These are phyloP conservation scores for Protobothrops flavoviridis DNA, from an alignment of 2,113 vertebrate species.

Conservation along the genomic window DNA sequence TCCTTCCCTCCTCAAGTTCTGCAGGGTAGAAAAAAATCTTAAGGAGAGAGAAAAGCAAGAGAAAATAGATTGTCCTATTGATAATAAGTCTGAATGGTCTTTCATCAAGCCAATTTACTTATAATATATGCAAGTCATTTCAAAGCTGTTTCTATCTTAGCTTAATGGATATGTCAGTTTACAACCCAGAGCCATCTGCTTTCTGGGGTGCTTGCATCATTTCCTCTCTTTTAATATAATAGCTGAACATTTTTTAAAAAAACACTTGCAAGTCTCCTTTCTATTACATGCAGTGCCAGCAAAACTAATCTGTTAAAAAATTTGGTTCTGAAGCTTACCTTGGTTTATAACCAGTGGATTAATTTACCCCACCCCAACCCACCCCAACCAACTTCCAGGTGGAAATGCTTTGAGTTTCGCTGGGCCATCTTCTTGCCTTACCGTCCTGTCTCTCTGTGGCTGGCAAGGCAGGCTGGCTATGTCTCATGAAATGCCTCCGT, in stretches of 20 bases:
- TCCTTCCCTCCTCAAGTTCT: neutral
- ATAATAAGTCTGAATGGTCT: neutral
- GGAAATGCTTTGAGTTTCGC: neutral
- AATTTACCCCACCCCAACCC: neutral
- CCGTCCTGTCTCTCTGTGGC: neutral
- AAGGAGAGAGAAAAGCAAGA: neutral
- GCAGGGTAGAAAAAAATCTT: neutral
- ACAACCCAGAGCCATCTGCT: conserved; percentile 16
- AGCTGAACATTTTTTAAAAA: conserved; percentile 18
- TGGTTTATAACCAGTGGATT: neutral
- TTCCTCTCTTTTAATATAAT: conserved; percentile 17
- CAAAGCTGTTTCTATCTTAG: neutral
- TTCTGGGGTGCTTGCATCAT: conserved; percentile 4
- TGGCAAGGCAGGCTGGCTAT: neutral
- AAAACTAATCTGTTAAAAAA: conserved; percentile 6
- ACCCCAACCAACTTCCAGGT: too few species aligned
- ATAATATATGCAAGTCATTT: conserved; percentile 10
- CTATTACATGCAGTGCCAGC: conserved; percentile 15
- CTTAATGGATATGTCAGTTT: conserved; percentile 8
- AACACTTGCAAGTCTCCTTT: conserved; percentile 19
- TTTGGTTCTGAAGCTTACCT: neutral
- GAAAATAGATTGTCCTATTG: conserved; percentile 4
- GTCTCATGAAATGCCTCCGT: neutral
- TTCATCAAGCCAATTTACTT: neutral
- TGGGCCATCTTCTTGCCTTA: neutral